Percentiles rank a stretch among this genome's conserved stretches.
These are phyloP conservation scores for Pyrrhia umbra DNA, from an alignment of 2,888 invertebrate genomes.

Conservation along the genomic window DNA sequence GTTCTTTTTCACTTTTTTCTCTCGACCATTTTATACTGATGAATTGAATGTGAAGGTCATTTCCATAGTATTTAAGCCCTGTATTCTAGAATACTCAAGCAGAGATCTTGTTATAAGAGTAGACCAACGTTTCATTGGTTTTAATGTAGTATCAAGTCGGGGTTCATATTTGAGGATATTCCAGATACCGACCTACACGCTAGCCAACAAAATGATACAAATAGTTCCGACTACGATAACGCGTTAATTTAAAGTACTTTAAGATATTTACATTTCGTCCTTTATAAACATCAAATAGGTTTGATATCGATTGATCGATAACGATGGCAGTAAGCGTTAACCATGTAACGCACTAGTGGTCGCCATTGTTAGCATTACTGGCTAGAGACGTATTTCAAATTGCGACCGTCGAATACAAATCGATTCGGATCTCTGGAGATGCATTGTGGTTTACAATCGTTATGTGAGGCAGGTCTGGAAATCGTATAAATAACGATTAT, in stretches of 20 bases:
- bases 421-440: slow-evolving; percentile 53
- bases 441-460: slow-evolving; percentile 48
- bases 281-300: slow-evolving; percentile 30
- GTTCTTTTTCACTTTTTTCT: no score
- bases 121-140: no score
- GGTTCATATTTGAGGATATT: background rate
- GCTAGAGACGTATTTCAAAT: slow-evolving; percentile 45
- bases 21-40: no score
- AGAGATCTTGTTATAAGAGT: background rate
- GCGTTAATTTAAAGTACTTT: background rate
- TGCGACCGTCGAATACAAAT: slow-evolving; percentile 44
- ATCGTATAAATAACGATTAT: slow-evolving; percentile 38
- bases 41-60: no score
- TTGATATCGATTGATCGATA: slow-evolving; percentile 49
- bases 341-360: slow-evolving; percentile 44
- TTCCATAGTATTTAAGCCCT: no score
- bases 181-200: background rate
- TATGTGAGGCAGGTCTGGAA: slow-evolving; percentile 60
- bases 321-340: slow-evolving; percentile 42
- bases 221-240: slow-evolving; percentile 28
- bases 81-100: no score
- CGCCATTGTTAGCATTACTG: slow-evolving; percentile 33
- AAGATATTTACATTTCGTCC: slow-evolving; percentile 9
- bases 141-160: background rate
- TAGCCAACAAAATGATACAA: no score